Percentiles rank a stretch among this genome's conserved stretches.
phyloP scores from a whole-genome alignment of 2,113 vertebrate genomes.

The Camelus dromedarius region DNA sequence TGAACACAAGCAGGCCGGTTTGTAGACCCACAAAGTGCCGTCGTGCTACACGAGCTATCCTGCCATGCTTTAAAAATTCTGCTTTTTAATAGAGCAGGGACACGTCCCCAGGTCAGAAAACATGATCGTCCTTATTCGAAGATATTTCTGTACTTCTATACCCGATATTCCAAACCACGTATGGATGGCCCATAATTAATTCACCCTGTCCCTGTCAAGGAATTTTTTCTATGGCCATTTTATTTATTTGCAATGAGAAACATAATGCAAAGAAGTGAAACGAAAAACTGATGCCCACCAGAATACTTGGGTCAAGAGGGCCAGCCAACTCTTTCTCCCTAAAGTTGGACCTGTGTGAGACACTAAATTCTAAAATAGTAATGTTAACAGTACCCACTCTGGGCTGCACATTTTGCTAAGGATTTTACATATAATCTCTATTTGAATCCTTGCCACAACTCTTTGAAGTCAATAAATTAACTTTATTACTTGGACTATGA shows the following conservation, averaged over 20 bases:
- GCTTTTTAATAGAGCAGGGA: not conserved
- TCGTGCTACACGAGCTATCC: not conserved
- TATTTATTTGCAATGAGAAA: not conserved
- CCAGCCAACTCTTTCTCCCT: not conserved
- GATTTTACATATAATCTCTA: not conserved
- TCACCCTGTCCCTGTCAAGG: accelerated
- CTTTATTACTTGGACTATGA: not conserved
- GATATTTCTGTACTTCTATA: too few relatives aligned
- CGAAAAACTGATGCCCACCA: too few relatives aligned
- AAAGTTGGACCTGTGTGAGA: not conserved
- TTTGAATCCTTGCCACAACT: not conserved
- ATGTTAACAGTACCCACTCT: accelerated
- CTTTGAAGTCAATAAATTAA: not conserved
- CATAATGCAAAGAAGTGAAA: not conserved
- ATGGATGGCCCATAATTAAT: not conserved
- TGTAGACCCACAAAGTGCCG: not conserved
- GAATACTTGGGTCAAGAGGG: not conserved
- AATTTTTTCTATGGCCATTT: not conserved
- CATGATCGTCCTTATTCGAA: not conserved
- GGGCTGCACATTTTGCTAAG: not conserved
- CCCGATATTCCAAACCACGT: not conserved
- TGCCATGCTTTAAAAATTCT: not conserved
- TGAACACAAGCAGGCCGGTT: not conserved
- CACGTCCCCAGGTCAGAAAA: not conserved
- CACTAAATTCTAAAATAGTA: not conserved